A percentile compares a stretch with the other conserved stretches of the same genome.
phyloP scores from a whole-genome alignment of 1,140 invertebrate species.

The Mactra quadrangularis region DNA sequence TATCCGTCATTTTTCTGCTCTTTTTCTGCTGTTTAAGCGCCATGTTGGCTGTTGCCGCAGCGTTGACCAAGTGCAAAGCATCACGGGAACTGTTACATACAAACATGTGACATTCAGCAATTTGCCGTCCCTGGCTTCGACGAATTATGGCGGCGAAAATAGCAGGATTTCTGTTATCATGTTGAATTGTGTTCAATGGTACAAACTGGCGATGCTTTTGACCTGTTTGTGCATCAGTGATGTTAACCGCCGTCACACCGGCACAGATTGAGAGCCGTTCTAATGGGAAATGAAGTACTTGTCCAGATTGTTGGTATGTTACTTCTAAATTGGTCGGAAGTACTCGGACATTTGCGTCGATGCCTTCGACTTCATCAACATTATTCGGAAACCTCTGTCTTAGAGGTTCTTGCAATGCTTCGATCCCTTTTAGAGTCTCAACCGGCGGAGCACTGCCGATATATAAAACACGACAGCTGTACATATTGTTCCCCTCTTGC shows the following conservation, averaged over 20 bases:
- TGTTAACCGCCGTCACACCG: constrained; percentile 21
- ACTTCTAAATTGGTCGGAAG: constrained; percentile 42
- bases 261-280: constrained; percentile 32
- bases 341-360: constrained; percentile 34
- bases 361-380: constrained; percentile 26
- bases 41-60: constrained; percentile 46
- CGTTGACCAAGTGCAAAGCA: constrained; percentile 44
- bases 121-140: constrained; percentile 41
- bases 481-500: constrained; percentile 22
- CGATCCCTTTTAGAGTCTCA: constrained; percentile 47
- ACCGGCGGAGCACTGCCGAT: constrained; percentile 44
- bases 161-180: neutral
- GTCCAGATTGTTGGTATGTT: constrained; percentile 5
- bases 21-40: neutral
- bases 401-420: constrained; percentile 38
- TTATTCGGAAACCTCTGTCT: constrained; percentile 23
- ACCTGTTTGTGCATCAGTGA: constrained; percentile 29
- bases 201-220: constrained; percentile 18
- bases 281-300: constrained; percentile 37
- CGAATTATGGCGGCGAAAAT: constrained; percentile 55
- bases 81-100: constrained; percentile 39
- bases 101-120: constrained; percentile 51
- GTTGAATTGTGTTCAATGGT: constrained; percentile 19
- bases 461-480: constrained; percentile 40
- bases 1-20: neutral